These are phyloP conservation scores for Amniataba percoides DNA, from an alignment of 2,797 vertebrate genomes.

Conservation along the genomic window DNA sequence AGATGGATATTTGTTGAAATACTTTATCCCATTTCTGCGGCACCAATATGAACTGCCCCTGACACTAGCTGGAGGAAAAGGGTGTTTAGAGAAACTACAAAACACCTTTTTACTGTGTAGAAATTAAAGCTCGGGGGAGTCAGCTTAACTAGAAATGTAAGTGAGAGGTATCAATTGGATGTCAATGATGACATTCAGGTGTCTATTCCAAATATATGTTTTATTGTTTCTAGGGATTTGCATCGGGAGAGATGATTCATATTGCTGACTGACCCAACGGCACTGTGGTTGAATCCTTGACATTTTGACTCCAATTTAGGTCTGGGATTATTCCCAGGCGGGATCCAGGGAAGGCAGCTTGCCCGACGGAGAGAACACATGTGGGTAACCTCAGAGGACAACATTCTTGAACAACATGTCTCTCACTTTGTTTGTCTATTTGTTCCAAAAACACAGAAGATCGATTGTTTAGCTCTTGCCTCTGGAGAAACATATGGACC, in stretches of 20 bases:
- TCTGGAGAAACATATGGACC: conserved; percentile 18
- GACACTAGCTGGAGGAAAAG: conserved; percentile 58
- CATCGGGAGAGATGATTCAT: conserved; percentile 61
- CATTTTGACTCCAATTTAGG: conserved; percentile 57
- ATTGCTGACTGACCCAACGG: conserved; percentile 28
- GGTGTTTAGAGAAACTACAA: conserved; percentile 42
- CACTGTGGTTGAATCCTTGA: conserved; percentile 48
- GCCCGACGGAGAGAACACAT: conserved; percentile 46
- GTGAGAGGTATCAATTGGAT: conserved; percentile 12
- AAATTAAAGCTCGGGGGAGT: conserved; percentile 58
- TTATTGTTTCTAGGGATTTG: conserved; percentile 15
- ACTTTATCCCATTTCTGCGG: conserved; percentile 74
- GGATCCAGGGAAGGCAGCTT: conserved; percentile 24
- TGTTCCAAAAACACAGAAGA: conserved; percentile 48
- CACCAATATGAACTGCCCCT: conserved; percentile 70
- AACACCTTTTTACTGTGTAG: conserved; percentile 49
- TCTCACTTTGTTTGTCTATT: conserved; percentile 43
- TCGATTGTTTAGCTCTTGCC: conserved; percentile 17
- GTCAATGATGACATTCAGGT: background rate
- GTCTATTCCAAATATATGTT: conserved; percentile 21
- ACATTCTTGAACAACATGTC: conserved; percentile 31
- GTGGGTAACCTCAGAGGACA: conserved; percentile 54
- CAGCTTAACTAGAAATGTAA: conserved; percentile 13
- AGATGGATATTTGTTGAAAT: conserved; percentile 77
- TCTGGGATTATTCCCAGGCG: conserved; percentile 49